phyloP scores from a whole-genome alignment of 2,797 vertebrate species.

The Notolabrus celidotus region DNA sequence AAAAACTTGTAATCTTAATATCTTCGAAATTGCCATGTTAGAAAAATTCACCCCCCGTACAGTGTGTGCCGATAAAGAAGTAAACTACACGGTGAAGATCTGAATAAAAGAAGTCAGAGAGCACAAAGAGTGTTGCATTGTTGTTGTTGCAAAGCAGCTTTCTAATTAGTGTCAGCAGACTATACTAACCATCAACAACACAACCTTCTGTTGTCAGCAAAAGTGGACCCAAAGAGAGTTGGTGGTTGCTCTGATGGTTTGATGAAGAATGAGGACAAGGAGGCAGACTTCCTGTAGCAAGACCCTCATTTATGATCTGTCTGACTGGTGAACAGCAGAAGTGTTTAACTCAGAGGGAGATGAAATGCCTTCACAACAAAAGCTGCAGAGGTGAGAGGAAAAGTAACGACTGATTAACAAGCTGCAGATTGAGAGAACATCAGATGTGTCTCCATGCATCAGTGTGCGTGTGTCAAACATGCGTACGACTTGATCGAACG shows the following conservation, averaged over 20 bases:
- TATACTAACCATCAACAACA: slow-evolving; percentile 9
- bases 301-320: slow-evolving; percentile 7
- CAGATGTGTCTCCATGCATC: background rate
- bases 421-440: background rate
- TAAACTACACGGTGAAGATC: no score
- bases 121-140: slow-evolving; percentile 6
- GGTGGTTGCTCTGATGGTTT: background rate
- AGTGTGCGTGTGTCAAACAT: slow-evolving; percentile 1
- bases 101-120: slow-evolving; percentile 32
- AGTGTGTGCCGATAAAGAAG: no score
- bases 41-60: no score
- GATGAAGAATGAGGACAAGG: background rate
- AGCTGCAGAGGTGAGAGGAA: background rate
- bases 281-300: slow-evolving; percentile 1
- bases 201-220: background rate
- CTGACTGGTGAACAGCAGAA: slow-evolving; percentile 19
- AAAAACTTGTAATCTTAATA: no score
- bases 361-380: background rate
- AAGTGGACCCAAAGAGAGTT: background rate
- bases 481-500: background rate
- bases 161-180: slow-evolving; percentile 18
- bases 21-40: no score
- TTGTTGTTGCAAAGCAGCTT: slow-evolving; percentile 34
- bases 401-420: background rate
- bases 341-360: background rate